These are phyloP conservation scores for Antechinus flavipes DNA, from an alignment of 2,113 vertebrate genomes.

Conservation along the genomic window DNA sequence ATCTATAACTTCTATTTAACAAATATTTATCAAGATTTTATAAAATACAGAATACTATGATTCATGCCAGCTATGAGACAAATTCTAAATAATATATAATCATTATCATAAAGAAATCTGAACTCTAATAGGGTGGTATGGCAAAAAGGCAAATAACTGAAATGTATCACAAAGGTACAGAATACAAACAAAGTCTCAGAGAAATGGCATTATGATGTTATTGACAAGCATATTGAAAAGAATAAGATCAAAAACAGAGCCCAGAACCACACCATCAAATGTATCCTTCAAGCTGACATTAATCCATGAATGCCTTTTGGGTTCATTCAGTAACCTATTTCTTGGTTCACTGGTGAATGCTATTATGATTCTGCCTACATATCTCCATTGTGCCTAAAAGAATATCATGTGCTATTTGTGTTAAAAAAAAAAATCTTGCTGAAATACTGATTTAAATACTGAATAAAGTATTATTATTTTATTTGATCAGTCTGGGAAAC, in stretches of 20 bases:
- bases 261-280: neutral
- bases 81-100: neutral
- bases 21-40: neutral
- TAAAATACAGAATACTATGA: neutral
- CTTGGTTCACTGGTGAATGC: neutral
- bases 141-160: neutral
- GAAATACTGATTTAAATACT: neutral
- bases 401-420: neutral
- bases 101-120: neutral
- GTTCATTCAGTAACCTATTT: neutral
- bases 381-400: neutral
- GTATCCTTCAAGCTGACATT: neutral
- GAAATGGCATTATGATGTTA: neutral
- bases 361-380: neutral
- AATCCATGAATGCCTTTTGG: neutral
- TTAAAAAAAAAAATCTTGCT: neutral
- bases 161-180: neutral
- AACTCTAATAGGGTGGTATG: neutral
- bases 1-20: neutral
- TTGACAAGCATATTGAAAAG: neutral
- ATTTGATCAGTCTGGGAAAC: neutral
- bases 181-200: neutral
- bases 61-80: neutral
- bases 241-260: neutral
- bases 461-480: neutral